Base-by-base conservation (phyloP, 2,888 invertebrate genomes). In the Anthophora plumipes region DNA sequence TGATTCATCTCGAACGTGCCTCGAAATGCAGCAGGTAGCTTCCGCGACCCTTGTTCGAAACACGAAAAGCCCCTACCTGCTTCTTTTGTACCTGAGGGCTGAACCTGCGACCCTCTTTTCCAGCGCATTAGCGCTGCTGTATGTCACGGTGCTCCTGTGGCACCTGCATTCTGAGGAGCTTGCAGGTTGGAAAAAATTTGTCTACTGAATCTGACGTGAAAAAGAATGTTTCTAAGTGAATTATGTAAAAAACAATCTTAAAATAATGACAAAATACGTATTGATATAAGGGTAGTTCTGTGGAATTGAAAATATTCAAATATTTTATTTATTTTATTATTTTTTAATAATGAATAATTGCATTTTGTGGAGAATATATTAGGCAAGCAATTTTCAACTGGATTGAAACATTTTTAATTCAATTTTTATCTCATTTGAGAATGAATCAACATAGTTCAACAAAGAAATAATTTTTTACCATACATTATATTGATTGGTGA, bases 11-110 rank as follows among this genome's bases (percentile, higher is more conserved):
- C 12, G 22, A 55, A 48, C 52, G 57, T 75, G 55, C 25, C 20
- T 70, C 6, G 57, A 59, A 60, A 75, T 54, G 46, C 54, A 61
- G 60, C 78, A 86, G 86, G 86, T 86, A 80, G 70, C 77, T 57
- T 31, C 46, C 31, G 20, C 75, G 70, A 72, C 75, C 79, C 84
- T 50, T 59, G 20, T n/a, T 31, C 52, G 48, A 3, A 63, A 9
- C 39, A 46, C 48, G 54, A 68, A 76, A 72, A 67, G 57, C 52
- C 57, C 66, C 55, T 77, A 77, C 85, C 85, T 75, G 85, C n/a
- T 57, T 8, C 73, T 57, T 87, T 87, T 87, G 52, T 83, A 66
- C 50, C 71, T 46, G 73, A 57, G 39, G 70, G 59, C 14, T 60
- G 43, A 54, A 72, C 64, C 76, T 74, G 82, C 46, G 25, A 25